These are phyloP conservation scores for Meriones unguiculatus DNA, from an alignment of 2,113 vertebrate species.

Conservation along the genomic window DNA sequence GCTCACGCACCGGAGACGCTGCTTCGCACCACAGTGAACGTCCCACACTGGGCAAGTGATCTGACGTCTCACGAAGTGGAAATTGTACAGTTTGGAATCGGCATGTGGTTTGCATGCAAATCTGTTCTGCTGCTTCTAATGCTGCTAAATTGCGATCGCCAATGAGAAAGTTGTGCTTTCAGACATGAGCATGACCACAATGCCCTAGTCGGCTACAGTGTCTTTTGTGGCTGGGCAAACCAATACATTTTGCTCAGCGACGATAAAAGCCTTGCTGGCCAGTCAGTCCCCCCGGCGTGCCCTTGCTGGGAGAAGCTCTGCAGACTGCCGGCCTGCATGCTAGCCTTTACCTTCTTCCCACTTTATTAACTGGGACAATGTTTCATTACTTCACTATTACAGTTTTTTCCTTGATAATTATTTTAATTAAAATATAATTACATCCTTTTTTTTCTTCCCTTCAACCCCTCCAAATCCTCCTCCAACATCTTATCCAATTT, in stretches of 20 bases:
- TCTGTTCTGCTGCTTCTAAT: no score
- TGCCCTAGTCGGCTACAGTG: conserved; percentile 57
- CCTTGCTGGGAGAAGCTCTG: conserved; percentile 64
- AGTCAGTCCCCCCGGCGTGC: conserved; percentile 43
- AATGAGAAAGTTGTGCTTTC: neutral
- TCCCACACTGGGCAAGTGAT: neutral
- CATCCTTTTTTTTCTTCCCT: neutral
- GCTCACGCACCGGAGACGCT: neutral
- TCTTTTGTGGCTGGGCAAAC: conserved; percentile 70
- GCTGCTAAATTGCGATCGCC: neutral
- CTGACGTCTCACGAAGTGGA: neutral
- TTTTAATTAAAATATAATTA: neutral
- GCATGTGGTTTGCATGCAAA: neutral
- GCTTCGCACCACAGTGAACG: neutral
- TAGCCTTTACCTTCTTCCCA: conserved; percentile 84
- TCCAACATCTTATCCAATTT: neutral
- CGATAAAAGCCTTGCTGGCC: conserved; percentile 77
- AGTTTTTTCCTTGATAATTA: neutral
- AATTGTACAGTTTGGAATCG: neutral
- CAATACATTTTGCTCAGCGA: conserved; percentile 56
- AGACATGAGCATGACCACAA: conserved; percentile 78
- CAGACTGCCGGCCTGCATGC: neutral
- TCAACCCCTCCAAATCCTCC: neutral
- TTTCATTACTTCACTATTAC: conserved; percentile 82
- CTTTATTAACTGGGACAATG: conserved; percentile 83